phyloP scores from a whole-genome alignment of 1,140 invertebrate species.

The Magallana ariakensis region DNA sequence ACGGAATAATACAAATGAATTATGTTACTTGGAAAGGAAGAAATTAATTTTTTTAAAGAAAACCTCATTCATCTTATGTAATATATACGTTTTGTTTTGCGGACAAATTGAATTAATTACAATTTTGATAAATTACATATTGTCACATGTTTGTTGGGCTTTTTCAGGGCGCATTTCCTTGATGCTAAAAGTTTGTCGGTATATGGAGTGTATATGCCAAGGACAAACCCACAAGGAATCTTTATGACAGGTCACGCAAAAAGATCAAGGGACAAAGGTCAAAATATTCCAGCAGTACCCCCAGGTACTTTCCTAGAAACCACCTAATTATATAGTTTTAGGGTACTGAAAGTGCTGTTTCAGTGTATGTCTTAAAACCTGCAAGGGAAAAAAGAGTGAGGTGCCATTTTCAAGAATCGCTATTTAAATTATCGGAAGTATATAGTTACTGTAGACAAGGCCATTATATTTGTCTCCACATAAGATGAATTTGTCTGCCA shows the following conservation, averaged over 20 bases:
- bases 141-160: no score
- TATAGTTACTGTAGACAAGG: no score
- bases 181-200: constrained; percentile 60
- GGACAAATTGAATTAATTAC: no score
- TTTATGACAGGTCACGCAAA: constrained; percentile 55
- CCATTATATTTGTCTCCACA: not conserved
- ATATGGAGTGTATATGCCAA: constrained; percentile 65
- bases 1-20: no score
- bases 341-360: not conserved
- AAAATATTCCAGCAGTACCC: constrained; percentile 43
- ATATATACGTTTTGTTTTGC: no score
- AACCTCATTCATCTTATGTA: no score
- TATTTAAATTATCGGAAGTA: no score
- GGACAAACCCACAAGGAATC: constrained; percentile 63
- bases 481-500: not conserved
- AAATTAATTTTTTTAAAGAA: no score
- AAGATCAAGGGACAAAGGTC: constrained; percentile 39
- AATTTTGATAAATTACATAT: no score
- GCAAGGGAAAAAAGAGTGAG: no score
- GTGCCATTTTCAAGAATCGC: no score
- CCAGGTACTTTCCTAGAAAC: constrained; percentile 21
- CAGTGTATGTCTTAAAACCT: not conserved
- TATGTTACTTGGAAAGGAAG: no score
- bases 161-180: constrained; percentile 60
- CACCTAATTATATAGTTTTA: not conserved